Conservation (phyloP, 2,888 invertebrate genomes). For the Aphelenchoides bicaudatus region DNA sequence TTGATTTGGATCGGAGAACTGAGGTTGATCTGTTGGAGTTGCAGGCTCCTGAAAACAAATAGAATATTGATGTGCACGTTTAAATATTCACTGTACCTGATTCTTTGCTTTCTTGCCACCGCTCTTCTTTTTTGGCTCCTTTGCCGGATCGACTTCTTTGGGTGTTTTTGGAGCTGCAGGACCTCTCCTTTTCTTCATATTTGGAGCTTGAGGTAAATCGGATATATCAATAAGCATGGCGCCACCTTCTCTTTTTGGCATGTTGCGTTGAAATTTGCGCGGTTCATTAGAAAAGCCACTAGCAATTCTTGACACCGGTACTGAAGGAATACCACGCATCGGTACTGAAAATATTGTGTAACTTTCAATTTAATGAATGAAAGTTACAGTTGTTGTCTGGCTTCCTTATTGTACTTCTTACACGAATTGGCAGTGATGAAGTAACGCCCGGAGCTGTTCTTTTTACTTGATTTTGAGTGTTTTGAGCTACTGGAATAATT, state of each 20-base stretch:
- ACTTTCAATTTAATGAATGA: not conserved
- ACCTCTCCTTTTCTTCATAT: slow-evolving; percentile 23
- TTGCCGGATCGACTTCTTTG: slow-evolving; percentile 3
- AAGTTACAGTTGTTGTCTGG: slow-evolving; percentile 35
- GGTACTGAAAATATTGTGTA: slow-evolving; percentile 35
- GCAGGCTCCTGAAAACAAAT: too few relatives aligned
- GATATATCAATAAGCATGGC: slow-evolving; percentile 38
- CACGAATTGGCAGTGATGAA: slow-evolving; percentile 34
- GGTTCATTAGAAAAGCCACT: slow-evolving; percentile 46
- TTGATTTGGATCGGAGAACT: too few relatives aligned
- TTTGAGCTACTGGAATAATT: slow-evolving; percentile 34
- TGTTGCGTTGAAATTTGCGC: slow-evolving; percentile 42
- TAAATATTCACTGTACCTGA: not conserved
- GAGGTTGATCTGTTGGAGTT: too few relatives aligned
- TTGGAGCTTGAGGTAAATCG: slow-evolving; percentile 39
- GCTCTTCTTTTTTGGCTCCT: slow-evolving; percentile 15
- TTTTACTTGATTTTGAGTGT: slow-evolving; percentile 25
- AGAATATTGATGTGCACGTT: not conserved
- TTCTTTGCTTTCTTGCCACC: slow-evolving; percentile 1
- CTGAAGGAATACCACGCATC: slow-evolving; percentile 38
- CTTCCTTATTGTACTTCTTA: slow-evolving; percentile 34
- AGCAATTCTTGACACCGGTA: slow-evolving; percentile 31
- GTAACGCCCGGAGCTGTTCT: slow-evolving; percentile 27
- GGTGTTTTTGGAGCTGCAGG: slow-evolving; percentile 14
- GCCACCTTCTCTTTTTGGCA: slow-evolving; percentile 38